Percentiles rank a stretch among this genome's conserved stretches.
These are phyloP conservation scores for Glareola pratincola DNA, from an alignment of 2,113 vertebrate genomes.

Conservation along the genomic window DNA sequence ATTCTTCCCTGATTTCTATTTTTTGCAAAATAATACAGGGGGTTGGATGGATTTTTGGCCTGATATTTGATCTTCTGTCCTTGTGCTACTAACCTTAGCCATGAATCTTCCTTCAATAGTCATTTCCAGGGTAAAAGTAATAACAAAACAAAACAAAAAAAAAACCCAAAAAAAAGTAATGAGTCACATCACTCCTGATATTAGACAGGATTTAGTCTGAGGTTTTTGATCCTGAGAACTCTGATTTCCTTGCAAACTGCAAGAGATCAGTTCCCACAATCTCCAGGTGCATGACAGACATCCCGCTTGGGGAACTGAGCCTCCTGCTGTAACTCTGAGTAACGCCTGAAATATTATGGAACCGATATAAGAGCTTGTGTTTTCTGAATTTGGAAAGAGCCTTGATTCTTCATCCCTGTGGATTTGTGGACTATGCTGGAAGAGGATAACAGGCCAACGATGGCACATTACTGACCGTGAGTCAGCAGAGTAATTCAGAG, in stretches of 20 bases:
- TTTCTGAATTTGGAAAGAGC: background rate
- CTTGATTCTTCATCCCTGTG: background rate
- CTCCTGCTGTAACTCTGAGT: background rate
- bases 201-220: background rate
- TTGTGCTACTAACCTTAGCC: background rate
- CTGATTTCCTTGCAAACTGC: background rate
- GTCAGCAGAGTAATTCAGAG: background rate
- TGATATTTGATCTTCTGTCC: background rate
- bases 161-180: background rate
- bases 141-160: background rate
- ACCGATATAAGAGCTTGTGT: background rate
- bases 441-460: background rate
- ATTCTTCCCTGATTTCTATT: background rate
- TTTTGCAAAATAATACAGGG: background rate
- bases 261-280: slow-evolving; percentile 12
- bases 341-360: background rate
- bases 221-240: background rate
- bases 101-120: background rate
- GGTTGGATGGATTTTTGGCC: background rate
- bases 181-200: background rate
- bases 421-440: background rate
- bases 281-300: slow-evolving; percentile 13
- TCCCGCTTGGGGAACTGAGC: background rate
- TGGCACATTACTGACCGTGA: background rate
- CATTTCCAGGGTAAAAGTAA: background rate